A percentile compares a stretch with the other conserved stretches of the same genome.
These are phyloP conservation scores for Leucozona laternaria DNA, from an alignment of 2,888 invertebrate species.

Conservation along the genomic window DNA sequence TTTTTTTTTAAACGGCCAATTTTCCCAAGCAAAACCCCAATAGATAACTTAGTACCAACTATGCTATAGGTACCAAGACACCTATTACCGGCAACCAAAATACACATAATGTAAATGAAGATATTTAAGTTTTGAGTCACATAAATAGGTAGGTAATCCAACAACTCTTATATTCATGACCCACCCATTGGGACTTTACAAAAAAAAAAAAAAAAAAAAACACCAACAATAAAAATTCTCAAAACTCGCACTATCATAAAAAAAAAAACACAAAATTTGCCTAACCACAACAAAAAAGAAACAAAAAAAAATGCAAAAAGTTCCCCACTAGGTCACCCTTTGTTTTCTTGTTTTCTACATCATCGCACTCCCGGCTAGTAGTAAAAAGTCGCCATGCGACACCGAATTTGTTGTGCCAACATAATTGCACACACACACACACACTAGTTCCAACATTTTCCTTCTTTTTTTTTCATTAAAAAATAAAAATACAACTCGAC, in stretches of 20 bases:
- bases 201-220: slow-evolving; percentile 10
- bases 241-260: slow-evolving; percentile 24
- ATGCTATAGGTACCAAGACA: no score
- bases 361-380: slow-evolving; percentile 25
- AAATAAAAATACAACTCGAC: slow-evolving; percentile 7
- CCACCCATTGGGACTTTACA: slow-evolving; percentile 1
- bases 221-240: neutral
- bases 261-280: slow-evolving; percentile 7
- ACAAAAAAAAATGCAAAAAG: neutral
- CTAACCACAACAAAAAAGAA: slow-evolving; percentile 1
- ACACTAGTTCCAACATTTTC: neutral
- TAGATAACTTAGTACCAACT: no score
- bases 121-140: neutral
- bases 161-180: neutral
- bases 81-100: no score
- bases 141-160: neutral
- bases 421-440: slow-evolving; percentile 60
- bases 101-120: no score
- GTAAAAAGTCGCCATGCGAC: slow-evolving; percentile 45
- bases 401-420: slow-evolving; percentile 59
- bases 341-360: slow-evolving; percentile 55
- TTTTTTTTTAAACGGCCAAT: no score
- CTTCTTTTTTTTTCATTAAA: neutral
- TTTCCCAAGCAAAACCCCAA: no score
- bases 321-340: slow-evolving; percentile 33